These are phyloP conservation scores for Chaenogobius annularis DNA, from an alignment of 2,113 vertebrate species.

Conservation along the genomic window DNA sequence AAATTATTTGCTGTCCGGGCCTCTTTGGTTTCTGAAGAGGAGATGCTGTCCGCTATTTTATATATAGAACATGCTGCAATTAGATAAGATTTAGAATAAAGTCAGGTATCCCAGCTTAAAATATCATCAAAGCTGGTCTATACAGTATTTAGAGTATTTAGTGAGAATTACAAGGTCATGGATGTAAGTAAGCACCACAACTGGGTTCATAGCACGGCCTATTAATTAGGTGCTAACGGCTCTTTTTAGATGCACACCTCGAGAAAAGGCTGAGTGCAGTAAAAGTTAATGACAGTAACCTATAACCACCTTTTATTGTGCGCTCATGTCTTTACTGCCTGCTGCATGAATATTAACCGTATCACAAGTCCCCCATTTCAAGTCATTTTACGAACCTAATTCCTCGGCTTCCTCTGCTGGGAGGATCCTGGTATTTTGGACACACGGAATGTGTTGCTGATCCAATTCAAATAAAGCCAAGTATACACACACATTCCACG, in stretches of 20 bases:
- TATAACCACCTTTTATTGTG: conserved; percentile 10
- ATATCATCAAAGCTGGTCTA: background rate
- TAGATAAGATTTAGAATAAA: background rate
- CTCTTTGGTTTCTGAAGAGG: conserved; percentile 1
- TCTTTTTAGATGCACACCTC: conserved; percentile 9
- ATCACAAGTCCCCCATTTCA: conserved; percentile 9
- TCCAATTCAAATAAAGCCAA: background rate
- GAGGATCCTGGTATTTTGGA: background rate
- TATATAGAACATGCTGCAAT: background rate
- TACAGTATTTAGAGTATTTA: conserved; percentile 1
- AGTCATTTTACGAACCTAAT: conserved; percentile 2
- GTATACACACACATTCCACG: background rate
- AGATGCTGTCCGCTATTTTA: background rate
- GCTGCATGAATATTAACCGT: conserved; percentile 2
- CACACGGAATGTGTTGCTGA: background rate
- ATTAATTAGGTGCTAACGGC: conserved; percentile 10
- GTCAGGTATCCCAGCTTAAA: background rate
- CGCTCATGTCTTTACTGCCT: conserved; percentile 7
- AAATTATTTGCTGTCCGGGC: conserved; percentile 19
- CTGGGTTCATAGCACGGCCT: background rate
- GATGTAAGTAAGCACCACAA: conserved; percentile 2
- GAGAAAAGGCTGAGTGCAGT: conserved; percentile 10
- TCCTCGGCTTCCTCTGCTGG: background rate
- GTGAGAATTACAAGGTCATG: conserved; percentile 5
- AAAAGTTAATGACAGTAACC: conserved; percentile 15